Percentiles rank a stretch among this genome's conserved stretches.
Evolutionary conservation across 1,140 invertebrate species (phyloP).

Genomic region (Phymorhynchus buccinoides): DNA sequence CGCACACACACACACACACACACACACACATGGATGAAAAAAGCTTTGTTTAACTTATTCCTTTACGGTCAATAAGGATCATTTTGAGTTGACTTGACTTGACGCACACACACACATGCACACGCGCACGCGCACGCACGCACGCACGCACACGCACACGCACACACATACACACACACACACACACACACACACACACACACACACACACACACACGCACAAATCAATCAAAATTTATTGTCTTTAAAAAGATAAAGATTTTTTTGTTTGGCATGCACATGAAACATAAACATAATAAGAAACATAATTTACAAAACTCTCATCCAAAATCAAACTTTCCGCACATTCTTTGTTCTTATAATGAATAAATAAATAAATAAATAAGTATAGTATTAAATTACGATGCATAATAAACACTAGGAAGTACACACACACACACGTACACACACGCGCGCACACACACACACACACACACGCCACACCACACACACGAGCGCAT

Average conservation of each 20-base stretch:
- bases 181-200: conserved; percentile 17
- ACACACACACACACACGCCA: too few species aligned
- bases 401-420: too few species aligned
- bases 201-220: conserved; percentile 9
- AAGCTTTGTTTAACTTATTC: background rate
- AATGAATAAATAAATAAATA: too few species aligned
- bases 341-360: background rate
- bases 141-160: conserved; percentile 3
- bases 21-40: background rate
- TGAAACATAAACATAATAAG: too few species aligned
- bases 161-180: conserved; percentile 2
- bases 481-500: too few species aligned
- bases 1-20: background rate
- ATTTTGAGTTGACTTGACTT: background rate
- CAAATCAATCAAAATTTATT: background rate
- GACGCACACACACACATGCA: background rate
- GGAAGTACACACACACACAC: too few species aligned
- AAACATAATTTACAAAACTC: too few species aligned
- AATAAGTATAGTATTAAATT: too few species aligned
- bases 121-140: background rate
- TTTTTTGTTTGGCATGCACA: too few species aligned
- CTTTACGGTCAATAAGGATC: background rate
- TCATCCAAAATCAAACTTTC: too few species aligned
- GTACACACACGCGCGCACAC: too few species aligned
- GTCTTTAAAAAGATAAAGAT: background rate